Base-by-base conservation (phyloP, 2,797 vertebrate species). In the Diplodus puntazzo region DNA sequence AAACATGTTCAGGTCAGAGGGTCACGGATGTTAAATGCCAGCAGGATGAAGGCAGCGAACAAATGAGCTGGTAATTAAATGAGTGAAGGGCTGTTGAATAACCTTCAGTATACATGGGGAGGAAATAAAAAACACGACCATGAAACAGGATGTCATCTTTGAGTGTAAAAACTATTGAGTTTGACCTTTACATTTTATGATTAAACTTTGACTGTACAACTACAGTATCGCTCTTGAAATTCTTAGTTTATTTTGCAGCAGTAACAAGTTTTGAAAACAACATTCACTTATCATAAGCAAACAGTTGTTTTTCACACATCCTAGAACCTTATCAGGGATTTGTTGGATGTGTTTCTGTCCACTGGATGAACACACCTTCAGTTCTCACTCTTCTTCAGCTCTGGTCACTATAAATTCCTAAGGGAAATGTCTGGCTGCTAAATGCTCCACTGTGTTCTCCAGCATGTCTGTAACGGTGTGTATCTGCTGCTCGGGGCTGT, bases 111-210 rank as follows among this genome's bases (percentile, higher is more conserved):
- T 43, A 23, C 13, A 25, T 13, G 18, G 48, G 61, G 46, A 48
- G 3, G 18, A 80, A 59, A 70, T 50, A n/a, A 66, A n/a, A 13
- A 50, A 42, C 12, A n/a, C 20, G 5, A 66, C 7, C 52, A 23
- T 30, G 23, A 62, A 43, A 53, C 12, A 21, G 21, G n/a, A 21
- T 11, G 11, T 53, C 50, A 11, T 11, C 50, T 21, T 11, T 11
- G 30, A 6, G 6, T 18, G 6, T 18, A 49, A 18, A 49, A 49
- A 49, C 48, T 5, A 16, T 9, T 6, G 20, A 21, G 25, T 34
- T 43, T 53, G 17, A 50, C 18, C 43, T 10, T 20, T 14, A n/a
- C 13, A 13, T 45, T 13, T 45, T 2, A 14, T 3, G 11, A 45
- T 4, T 7, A 3, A 25, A 25, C 25, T 3, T 25, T 25, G 25